Evolutionary conservation across 2,888 invertebrate genomes (phyloP).

Genomic region (Apamea anceps): DNA sequence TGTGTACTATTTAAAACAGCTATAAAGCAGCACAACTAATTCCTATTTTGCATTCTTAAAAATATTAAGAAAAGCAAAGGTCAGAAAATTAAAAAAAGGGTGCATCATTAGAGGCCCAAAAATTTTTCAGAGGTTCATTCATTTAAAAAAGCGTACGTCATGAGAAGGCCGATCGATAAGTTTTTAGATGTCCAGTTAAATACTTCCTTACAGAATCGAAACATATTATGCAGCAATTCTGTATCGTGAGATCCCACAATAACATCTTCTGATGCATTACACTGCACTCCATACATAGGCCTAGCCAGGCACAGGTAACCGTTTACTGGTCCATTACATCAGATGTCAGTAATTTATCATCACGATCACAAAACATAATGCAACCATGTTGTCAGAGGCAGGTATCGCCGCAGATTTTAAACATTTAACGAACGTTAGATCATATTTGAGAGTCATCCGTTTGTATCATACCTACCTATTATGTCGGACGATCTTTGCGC

Average conservation of each 20-base stretch:
- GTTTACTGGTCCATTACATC: slow-evolving; percentile 40
- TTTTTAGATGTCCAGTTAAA: neutral
- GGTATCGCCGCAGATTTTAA: slow-evolving; percentile 34
- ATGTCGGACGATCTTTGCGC: slow-evolving; percentile 42
- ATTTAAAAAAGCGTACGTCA: neutral
- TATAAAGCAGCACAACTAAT: neutral
- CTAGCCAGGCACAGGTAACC: neutral
- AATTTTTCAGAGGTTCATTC: neutral
- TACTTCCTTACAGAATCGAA: neutral
- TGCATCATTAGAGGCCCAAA: neutral
- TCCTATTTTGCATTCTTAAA: neutral
- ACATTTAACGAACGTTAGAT: slow-evolving; percentile 46
- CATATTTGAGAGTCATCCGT: slow-evolving; percentile 3
- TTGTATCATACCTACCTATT: slow-evolving; percentile 24
- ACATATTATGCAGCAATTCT: neutral
- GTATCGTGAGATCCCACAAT: slow-evolving; percentile 2
- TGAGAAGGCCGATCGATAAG: neutral
- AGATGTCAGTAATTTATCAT: slow-evolving; percentile 52
- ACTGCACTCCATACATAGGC: slow-evolving; percentile 15
- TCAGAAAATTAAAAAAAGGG: neutral
- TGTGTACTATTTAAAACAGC: neutral
- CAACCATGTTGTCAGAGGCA: slow-evolving; percentile 38
- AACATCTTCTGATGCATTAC: slow-evolving; percentile 18
- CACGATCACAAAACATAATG: slow-evolving; percentile 46
- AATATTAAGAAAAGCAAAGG: neutral